Evolutionary conservation across 1,140 invertebrate species (phyloP).

Genomic region (Carposina sasakii): DNA sequence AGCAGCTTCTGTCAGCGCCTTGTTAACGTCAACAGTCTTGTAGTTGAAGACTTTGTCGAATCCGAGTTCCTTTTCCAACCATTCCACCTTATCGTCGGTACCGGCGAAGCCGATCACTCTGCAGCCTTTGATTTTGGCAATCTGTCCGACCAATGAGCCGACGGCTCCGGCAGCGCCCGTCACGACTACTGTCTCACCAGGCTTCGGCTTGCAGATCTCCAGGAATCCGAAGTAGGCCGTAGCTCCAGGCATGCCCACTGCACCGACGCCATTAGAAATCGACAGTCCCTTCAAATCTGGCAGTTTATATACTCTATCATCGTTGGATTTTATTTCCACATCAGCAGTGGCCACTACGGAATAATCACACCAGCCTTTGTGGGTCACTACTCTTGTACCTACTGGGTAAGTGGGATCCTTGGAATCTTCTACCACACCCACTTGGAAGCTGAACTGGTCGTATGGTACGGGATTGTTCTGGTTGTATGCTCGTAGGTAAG

Average conservation of each 20-base stretch:
- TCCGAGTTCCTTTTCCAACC: conserved; percentile 75
- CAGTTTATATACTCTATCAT: conserved; percentile 38
- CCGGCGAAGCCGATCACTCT: conserved; percentile 83
- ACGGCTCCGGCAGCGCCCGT: conserved; percentile 80
- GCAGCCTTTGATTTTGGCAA: conserved; percentile 80
- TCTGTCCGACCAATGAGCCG: conserved; percentile 82
- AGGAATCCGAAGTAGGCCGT: conserved; percentile 84
- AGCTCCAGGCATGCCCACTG: conserved; percentile 61
- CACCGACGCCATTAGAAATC: conserved; percentile 37
- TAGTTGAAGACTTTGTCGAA: conserved; percentile 81
- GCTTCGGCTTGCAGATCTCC: conserved; percentile 79
- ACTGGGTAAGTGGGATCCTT: conserved; percentile 67
- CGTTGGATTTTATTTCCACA: too few species aligned
- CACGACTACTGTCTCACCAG: conserved; percentile 80
- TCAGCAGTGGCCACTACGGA: conserved; percentile 44
- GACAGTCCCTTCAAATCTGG: conserved; percentile 45
- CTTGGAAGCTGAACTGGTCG: conserved; percentile 61
- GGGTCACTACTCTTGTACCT: conserved; percentile 70
- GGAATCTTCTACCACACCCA: conserved; percentile 43
- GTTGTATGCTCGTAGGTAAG: conserved; percentile 62
- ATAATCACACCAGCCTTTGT: conserved; percentile 75
- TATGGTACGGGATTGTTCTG: conserved; percentile 28
- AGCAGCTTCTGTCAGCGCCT: conserved; percentile 70
- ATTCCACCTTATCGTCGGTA: conserved; percentile 77
- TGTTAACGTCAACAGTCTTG: conserved; percentile 72